phyloP scores from a whole-genome alignment of 2,888 invertebrate genomes.

The Fragum fragum region DNA sequence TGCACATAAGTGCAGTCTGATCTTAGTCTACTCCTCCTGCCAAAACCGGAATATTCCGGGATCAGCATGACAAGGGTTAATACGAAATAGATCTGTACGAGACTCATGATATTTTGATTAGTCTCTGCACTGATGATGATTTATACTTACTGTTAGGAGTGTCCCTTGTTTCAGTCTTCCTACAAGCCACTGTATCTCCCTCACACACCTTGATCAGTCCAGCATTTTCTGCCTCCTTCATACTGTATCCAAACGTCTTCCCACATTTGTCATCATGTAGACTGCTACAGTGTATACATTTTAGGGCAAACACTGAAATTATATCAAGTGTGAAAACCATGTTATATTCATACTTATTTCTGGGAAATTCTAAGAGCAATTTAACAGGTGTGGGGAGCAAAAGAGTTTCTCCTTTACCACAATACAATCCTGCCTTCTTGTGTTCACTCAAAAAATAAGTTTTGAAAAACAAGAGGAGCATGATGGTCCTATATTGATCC shows the following conservation, averaged over 20 bases:
- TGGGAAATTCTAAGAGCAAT: background rate
- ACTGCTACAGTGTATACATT: conserved; percentile 26
- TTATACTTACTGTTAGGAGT: conserved; percentile 18
- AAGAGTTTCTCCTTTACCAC: background rate
- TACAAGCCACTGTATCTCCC: conserved; percentile 19
- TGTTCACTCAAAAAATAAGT: no score
- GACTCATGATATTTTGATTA: no score
- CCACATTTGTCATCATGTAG: conserved; percentile 11
- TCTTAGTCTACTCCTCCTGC: no score
- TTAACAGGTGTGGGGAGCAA: background rate
- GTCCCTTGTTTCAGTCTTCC: conserved; percentile 14
- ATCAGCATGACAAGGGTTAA: no score
- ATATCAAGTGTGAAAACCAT: background rate
- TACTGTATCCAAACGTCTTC: conserved; percentile 18
- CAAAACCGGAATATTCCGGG: no score
- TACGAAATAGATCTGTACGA: no score
- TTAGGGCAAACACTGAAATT: conserved; percentile 2
- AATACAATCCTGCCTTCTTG: background rate
- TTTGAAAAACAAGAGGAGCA: no score
- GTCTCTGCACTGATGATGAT: no score
- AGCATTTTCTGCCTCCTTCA: background rate
- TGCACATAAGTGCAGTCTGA: no score
- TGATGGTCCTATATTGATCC: no score
- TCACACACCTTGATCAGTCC: background rate
- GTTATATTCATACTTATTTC: background rate